phyloP scores from a whole-genome alignment of 2,888 invertebrate species.

The Lasioglossum calceatum region DNA sequence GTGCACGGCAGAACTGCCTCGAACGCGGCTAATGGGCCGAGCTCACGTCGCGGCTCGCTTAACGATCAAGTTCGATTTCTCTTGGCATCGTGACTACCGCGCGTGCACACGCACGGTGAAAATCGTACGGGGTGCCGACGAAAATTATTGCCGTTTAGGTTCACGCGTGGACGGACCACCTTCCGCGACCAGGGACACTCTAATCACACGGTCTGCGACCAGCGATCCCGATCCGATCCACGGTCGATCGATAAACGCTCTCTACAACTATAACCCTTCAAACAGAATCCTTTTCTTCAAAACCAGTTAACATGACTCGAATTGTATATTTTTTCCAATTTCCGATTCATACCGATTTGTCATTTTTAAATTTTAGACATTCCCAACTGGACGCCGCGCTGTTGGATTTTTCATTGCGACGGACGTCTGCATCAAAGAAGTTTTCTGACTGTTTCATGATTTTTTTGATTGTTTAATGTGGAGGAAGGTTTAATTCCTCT shows the following conservation, averaged over 20 bases:
- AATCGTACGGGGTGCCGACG: conserved; percentile 59
- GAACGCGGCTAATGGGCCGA: conserved; percentile 81
- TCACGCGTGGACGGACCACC: conserved; percentile 55
- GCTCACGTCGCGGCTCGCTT: conserved; percentile 80
- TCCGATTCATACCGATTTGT: too few species aligned
- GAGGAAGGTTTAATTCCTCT: too few species aligned
- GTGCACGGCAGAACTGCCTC: conserved; percentile 64
- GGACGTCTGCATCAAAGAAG: too few species aligned
- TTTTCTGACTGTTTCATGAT: too few species aligned
- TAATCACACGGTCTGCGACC: neutral
- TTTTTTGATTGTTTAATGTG: too few species aligned
- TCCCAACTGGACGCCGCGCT: too few species aligned
- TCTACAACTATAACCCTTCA: neutral
- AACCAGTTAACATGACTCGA: too few species aligned
- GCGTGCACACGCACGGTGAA: conserved; percentile 68
- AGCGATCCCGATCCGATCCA: neutral
- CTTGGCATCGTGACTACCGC: conserved; percentile 79
- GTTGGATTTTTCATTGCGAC: too few species aligned
- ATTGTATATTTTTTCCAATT: too few species aligned
- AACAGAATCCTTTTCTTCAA: neutral
- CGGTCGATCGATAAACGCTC: neutral
- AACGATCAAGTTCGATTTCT: conserved; percentile 83
- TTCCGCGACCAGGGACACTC: conserved; percentile 7
- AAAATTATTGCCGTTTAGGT: conserved; percentile 49
- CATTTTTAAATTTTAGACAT: neutral